Conservation (phyloP, 2,888 invertebrate species). For the Electrophaes corylata region DNA sequence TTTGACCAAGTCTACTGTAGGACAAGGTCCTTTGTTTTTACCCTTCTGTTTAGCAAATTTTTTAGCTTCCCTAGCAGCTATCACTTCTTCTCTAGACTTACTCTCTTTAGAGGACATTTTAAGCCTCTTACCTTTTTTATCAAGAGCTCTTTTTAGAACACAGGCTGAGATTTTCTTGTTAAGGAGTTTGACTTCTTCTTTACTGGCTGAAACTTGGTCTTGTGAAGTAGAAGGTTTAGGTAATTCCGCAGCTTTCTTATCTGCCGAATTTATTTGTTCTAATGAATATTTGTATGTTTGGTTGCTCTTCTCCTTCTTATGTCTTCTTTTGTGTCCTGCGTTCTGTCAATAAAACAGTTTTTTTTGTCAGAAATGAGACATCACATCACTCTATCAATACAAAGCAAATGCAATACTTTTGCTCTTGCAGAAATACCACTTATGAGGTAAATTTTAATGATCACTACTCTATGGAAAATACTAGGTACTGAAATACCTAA, state of each 20-base stretch:
- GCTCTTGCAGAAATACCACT: background rate
- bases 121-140: constrained; percentile 34
- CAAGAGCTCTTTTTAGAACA: constrained; percentile 17
- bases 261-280: background rate
- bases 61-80: constrained; percentile 74
- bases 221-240: constrained; percentile 6
- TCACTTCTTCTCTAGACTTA: constrained; percentile 63
- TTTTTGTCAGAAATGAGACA: background rate
- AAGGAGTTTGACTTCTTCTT: constrained; percentile 8
- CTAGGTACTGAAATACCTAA: background rate
- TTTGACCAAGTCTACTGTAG: constrained; percentile 24
- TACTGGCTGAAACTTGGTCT: constrained; percentile 3
- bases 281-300: constrained; percentile 20
- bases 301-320: constrained; percentile 18
- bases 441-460: background rate
- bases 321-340: constrained; percentile 20
- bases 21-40: constrained; percentile 51
- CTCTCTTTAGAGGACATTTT: constrained; percentile 61
- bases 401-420: too few relatives aligned
- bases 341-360: constrained; percentile 9
- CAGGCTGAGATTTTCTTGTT: constrained; percentile 5
- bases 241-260: background rate
- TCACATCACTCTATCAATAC: too few relatives aligned
- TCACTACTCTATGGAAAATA: background rate
- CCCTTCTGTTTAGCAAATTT: constrained; percentile 68